Evolutionary conservation across 2,113 vertebrate genomes (phyloP).

Genomic region (Neofelis nebulosa): DNA sequence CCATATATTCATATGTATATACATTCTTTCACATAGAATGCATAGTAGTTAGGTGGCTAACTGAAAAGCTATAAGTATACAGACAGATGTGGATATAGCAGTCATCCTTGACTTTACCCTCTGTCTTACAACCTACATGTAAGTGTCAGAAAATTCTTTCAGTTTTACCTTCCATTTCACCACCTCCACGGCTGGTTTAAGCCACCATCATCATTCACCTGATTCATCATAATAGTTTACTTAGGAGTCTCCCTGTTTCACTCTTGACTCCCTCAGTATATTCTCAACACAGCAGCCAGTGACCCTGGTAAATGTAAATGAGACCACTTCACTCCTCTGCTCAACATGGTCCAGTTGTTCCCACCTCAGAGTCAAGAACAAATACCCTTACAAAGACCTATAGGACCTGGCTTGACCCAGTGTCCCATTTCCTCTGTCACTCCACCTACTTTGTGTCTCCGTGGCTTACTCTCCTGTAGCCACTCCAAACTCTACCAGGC

Average conservation of each 20-base stretch:
- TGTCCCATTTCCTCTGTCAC: neutral
- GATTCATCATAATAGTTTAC: neutral
- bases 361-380: neutral
- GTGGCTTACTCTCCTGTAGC: neutral
- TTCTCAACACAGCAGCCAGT: neutral
- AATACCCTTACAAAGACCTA: neutral
- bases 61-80: neutral
- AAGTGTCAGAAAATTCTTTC: neutral
- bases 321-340: neutral
- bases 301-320: neutral
- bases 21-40: neutral
- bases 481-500: neutral
- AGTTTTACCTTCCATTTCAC: neutral
- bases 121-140: neutral
- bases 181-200: neutral
- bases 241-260: neutral
- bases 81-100: neutral
- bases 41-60: neutral
- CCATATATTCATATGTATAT: neutral
- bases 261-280: neutral
- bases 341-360: neutral
- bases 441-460: neutral
- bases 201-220: neutral
- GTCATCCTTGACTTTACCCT: neutral
- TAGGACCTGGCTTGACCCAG: neutral